phyloP scores from a whole-genome alignment of 2,797 vertebrate genomes.

The Cephalopachus bancanus region DNA sequence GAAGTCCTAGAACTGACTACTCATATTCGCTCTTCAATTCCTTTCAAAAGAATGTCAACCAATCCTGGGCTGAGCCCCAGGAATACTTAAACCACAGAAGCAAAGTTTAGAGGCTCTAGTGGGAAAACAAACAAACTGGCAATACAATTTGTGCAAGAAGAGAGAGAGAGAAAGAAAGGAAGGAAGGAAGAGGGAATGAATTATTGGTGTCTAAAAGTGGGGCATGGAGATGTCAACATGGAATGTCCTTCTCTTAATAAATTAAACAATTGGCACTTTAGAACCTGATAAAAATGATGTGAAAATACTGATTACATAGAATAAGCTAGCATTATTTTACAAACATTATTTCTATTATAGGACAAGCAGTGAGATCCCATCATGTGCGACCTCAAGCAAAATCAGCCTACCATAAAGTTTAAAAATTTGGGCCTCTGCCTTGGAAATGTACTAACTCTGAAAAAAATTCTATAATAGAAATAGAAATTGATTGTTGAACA shows the following conservation, averaged over 20 bases:
- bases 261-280: constrained; percentile 21
- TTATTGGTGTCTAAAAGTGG: not conserved
- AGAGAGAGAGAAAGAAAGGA: not conserved
- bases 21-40: not conserved
- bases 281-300: not conserved
- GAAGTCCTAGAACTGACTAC: not conserved
- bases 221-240: not conserved
- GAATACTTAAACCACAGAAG: not conserved
- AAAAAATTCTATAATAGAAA: not conserved
- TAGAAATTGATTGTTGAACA: not conserved
- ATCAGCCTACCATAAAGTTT: not conserved
- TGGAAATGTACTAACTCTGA: not conserved
- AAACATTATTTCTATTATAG: not conserved
- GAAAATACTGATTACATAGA: not conserved
- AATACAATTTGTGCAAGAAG: not conserved
- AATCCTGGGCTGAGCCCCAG: not conserved
- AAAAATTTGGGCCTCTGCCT: not conserved
- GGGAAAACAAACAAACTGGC: not conserved
- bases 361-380: not conserved
- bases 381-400: not conserved
- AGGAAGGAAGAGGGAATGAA: not conserved
- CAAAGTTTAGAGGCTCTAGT: not conserved
- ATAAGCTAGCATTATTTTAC: not conserved
- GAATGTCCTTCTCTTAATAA: not conserved
- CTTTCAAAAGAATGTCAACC: constrained; percentile 13